A percentile compares a stretch with the other conserved stretches of the same genome.
Evolutionary conservation across 2,797 vertebrate species (phyloP).

Genomic region (Helostoma temminkii): DNA sequence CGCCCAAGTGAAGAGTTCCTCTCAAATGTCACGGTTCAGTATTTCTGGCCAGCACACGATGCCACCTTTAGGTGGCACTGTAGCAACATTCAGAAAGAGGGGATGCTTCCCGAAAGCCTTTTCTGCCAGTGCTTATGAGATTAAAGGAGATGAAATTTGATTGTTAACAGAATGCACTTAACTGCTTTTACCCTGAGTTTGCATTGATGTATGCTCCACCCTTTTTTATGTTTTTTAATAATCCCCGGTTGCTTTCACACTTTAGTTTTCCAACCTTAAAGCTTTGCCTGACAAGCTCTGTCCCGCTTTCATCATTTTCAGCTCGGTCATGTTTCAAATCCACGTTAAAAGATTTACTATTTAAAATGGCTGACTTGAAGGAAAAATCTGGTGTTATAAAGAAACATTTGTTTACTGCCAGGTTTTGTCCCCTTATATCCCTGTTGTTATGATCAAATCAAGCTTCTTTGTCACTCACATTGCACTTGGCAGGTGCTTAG

Average conservation of each 20-base stretch:
- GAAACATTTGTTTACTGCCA: conserved; percentile 37
- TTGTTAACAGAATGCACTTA: conserved; percentile 62
- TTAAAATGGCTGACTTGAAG: conserved; percentile 35
- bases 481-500: conserved; percentile 58
- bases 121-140: conserved; percentile 32
- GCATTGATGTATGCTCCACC: conserved; percentile 19
- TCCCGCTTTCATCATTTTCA: conserved; percentile 22
- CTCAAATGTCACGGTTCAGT: conserved; percentile 26
- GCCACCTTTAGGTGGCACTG: conserved; percentile 63
- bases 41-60: conserved; percentile 10
- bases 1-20: conserved; percentile 17
- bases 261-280: conserved; percentile 4
- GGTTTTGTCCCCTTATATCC: conserved; percentile 41
- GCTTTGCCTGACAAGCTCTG: conserved; percentile 16
- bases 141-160: conserved; percentile 43
- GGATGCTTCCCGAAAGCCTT: conserved; percentile 2
- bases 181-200: conserved; percentile 35
- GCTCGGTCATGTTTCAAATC: conserved; percentile 12
- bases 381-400: conserved; percentile 27
- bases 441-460: conserved; percentile 49
- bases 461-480: conserved; percentile 43
- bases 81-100: conserved; percentile 33
- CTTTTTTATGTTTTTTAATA: conserved; percentile 30
- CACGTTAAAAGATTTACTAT: conserved; percentile 9
- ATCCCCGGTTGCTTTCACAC: conserved; percentile 6